Base-by-base conservation (phyloP, 2,888 invertebrate species). In the Prosapia bicincta region DNA sequence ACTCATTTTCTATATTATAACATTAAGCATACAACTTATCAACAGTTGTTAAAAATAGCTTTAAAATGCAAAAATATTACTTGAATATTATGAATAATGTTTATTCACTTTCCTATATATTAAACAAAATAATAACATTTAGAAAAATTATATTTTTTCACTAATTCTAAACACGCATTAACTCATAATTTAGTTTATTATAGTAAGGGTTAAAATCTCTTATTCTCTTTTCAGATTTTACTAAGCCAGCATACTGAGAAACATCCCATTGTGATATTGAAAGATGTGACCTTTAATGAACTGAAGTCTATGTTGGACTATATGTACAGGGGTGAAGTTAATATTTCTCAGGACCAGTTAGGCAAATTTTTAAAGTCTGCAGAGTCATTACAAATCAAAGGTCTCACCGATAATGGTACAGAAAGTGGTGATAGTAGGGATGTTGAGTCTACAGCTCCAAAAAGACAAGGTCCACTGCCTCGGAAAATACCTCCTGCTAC, bases 241-340 rank as follows among this genome's bases (percentile, higher is more conserved):
- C 87, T 95, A 86, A 93, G 94, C 85, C 93, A 94, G 86, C 94
- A 95, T 85, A 94, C 91, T 86, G 95, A 95, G 87, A 95, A 95
- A 86, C 95, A 95, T 88, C 95, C 96, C 77, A 95, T 96, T 84
- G 93, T 96, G 83, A 95, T 96, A 85, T 88, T 96, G 82, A 96
- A 96, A 88, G 95, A 96, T 89, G 95, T 96, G 67, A 95, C 94
- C 86, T 96, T 93, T 86, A 93, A 93, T 84, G 95, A 96, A 86
- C 86, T 96, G 82, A 91, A 94, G 87, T 95, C 95, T 79, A 94
- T 96, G 93, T 93, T 96, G 92, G 95, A 95, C 86, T 96, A 95
- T 83, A 96, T 96, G 95, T 96, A 96, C 85, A 90, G 94, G 81
- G 96, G 96, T 79, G 95, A 96, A 88, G 96, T 96, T 73, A 96